Evolutionary conservation across 2,888 invertebrate species (phyloP).

Genomic region (Latrodectus hesperus): DNA sequence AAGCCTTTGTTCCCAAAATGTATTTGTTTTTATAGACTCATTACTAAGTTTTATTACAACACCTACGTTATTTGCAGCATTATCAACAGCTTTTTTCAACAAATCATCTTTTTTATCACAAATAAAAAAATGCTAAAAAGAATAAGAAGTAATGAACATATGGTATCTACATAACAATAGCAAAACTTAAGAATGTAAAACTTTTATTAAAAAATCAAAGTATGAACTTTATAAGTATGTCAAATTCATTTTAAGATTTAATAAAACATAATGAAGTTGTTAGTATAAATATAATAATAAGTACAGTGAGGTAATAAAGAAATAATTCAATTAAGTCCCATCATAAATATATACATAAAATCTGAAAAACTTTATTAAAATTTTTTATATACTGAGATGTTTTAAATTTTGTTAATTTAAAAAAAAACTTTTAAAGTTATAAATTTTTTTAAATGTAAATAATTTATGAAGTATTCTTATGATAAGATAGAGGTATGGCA

Average conservation of each 20-base stretch:
- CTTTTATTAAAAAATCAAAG: background rate
- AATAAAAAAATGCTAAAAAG: conserved; percentile 86
- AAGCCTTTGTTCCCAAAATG: conserved; percentile 90
- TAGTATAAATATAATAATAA: no score
- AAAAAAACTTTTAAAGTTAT: no score
- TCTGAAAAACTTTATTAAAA: no score
- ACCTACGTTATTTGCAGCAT: conserved; percentile 86
- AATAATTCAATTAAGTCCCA: no score
- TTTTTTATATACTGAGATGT: no score
- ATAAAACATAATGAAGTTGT: background rate
- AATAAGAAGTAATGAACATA: conserved; percentile 13
- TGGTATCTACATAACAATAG: background rate
- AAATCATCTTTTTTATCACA: conserved; percentile 89
- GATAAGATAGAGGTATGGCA: no score
- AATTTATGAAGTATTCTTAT: no score
- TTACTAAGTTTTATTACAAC: conserved; percentile 88
- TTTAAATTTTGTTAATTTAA: no score
- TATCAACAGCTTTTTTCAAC: conserved; percentile 88
- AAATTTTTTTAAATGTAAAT: no score
- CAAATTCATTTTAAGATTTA: conserved; percentile 1
- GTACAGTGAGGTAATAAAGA: no score
- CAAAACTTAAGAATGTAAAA: background rate
- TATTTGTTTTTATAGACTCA: conserved; percentile 88
- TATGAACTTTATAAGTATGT: background rate
- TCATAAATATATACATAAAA: no score